A percentile compares a stretch with the other conserved stretches of the same genome.
Conservation (phyloP, 2,797 vertebrate genomes). For the Anas capensis region DNA sequence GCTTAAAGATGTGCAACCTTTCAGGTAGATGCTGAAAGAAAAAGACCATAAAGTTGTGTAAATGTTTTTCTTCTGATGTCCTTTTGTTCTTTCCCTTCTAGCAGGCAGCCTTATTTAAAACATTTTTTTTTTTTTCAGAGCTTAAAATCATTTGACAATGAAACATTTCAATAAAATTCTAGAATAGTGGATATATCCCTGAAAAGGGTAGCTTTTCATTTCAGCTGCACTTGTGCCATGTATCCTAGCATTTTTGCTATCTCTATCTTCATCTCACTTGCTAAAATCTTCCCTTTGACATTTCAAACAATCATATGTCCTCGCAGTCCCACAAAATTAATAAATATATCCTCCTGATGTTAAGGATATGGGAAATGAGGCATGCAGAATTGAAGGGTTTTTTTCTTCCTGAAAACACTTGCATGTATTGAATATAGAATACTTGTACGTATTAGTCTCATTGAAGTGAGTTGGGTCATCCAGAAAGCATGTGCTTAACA, state of each 20-base stretch:
- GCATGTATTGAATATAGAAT: not conserved
- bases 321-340: not conserved
- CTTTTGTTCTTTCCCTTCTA: constrained; percentile 43
- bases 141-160: constrained; percentile 17
- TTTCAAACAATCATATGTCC: not conserved
- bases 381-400: not conserved
- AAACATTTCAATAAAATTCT: constrained; percentile 18
- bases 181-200: not conserved
- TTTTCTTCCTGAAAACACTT: not conserved
- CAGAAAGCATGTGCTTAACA: not conserved
- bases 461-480: not conserved
- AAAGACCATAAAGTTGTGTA: constrained; percentile 10
- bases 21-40: not conserved
- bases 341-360: not conserved
- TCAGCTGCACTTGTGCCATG: not conserved
- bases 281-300: not conserved
- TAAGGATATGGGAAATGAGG: not conserved
- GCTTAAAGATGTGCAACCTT: not conserved
- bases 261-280: not conserved
- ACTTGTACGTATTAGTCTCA: not conserved
- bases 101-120: constrained; percentile 35
- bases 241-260: not conserved
- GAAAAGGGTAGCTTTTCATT: not conserved
- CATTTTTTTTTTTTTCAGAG: constrained; percentile 3
- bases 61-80: constrained; percentile 11